Evolutionary conservation across 1,140 invertebrate genomes (phyloP).

Genomic region (Pteromalus puparum): DNA sequence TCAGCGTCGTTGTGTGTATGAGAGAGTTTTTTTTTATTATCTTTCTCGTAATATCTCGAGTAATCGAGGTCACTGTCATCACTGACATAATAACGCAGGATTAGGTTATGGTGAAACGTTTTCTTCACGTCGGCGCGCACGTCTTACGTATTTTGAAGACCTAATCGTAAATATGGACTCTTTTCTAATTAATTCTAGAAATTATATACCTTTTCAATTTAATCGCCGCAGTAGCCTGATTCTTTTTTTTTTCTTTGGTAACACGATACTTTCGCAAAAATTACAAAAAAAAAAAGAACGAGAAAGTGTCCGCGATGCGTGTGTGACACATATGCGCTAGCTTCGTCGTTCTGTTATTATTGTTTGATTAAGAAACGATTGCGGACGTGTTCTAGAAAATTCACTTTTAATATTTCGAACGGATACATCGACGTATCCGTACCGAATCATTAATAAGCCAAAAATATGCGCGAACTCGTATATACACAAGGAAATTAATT

Average conservation of each 20-base stretch:
- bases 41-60: conserved; percentile 36
- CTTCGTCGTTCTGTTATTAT: no score
- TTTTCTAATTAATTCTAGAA: neutral
- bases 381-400: no score
- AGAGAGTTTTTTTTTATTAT: neutral
- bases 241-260: neutral
- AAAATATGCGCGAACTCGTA: no score
- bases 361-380: no score
- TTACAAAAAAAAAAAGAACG: neutral
- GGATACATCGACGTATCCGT: no score
- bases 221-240: neutral
- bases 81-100: conserved; percentile 37
- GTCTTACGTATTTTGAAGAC: conserved; percentile 20
- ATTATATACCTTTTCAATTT: neutral
- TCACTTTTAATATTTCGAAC: no score
- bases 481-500: no score
- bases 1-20: neutral
- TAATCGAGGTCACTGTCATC: conserved; percentile 45
- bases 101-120: conserved; percentile 19
- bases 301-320: neutral
- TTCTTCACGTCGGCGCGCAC: conserved; percentile 4
- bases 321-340: no score
- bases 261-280: neutral
- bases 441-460: no score
- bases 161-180: neutral